A percentile compares a stretch with the other conserved stretches of the same genome.
Conservation (phyloP, 2,113 vertebrate species). For the Lontra canadensis region DNA sequence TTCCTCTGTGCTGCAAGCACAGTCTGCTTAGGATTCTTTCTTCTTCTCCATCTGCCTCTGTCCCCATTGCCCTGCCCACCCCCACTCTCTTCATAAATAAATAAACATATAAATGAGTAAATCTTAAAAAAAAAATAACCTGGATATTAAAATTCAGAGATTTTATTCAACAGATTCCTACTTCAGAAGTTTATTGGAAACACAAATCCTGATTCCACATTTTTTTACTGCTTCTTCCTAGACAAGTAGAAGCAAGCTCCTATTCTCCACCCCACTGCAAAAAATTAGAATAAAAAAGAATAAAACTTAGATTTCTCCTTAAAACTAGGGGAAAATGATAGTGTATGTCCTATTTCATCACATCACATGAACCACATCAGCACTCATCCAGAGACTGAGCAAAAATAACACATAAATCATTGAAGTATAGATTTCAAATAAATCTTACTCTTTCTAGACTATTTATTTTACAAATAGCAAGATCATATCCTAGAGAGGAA, state of each 20-base stretch:
- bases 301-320: neutral
- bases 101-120: neutral
- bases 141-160: neutral
- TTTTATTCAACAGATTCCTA: fast-evolving
- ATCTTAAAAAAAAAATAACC: neutral
- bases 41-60: neutral
- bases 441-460: neutral
- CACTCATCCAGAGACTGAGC: neutral
- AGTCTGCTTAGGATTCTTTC: neutral
- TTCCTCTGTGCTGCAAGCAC: neutral
- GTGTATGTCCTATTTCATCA: neutral
- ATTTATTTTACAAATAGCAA: neutral
- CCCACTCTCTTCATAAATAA: neutral
- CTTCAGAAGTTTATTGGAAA: neutral
- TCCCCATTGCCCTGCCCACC: neutral
- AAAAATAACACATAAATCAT: neutral
- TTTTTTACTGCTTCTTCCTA: neutral
- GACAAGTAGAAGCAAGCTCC: neutral
- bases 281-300: neutral
- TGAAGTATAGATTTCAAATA: neutral
- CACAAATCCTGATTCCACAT: fast-evolving
- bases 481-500: neutral
- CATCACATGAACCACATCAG: neutral
- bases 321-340: neutral
- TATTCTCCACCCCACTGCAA: fast-evolving